These are phyloP conservation scores for Frieseomelitta varia DNA, from an alignment of 1,140 invertebrate genomes.

Conservation along the genomic window DNA sequence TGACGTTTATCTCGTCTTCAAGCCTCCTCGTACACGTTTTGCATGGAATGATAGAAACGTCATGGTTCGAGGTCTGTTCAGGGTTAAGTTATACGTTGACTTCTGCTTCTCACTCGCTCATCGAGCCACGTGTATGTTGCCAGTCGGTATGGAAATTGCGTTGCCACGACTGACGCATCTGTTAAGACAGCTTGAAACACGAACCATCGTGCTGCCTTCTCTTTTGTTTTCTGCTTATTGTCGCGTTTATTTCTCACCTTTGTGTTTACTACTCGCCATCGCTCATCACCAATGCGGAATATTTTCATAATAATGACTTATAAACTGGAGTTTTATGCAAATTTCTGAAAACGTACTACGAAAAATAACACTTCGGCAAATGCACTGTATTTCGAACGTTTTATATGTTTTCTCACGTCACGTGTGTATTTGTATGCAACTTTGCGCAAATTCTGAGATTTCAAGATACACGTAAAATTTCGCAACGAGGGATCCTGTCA, in stretches of 20 bases:
- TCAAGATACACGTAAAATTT: too few species aligned
- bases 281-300: too few species aligned
- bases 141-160: slow-evolving; percentile 40
- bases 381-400: too few species aligned
- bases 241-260: background rate
- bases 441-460: too few species aligned
- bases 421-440: too few species aligned
- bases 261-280: background rate
- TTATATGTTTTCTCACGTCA: too few species aligned
- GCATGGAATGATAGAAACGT: slow-evolving; percentile 12
- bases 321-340: too few species aligned
- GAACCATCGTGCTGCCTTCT: background rate
- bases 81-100: slow-evolving; percentile 55
- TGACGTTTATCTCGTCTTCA: background rate
- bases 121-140: slow-evolving; percentile 18
- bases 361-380: too few species aligned
- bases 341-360: too few species aligned
- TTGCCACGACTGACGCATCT: slow-evolving; percentile 25
- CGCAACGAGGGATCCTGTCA: too few species aligned
- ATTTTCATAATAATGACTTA: too few species aligned
- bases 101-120: slow-evolving; percentile 32
- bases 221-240: background rate
- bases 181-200: slow-evolving; percentile 11
- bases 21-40: background rate
- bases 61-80: slow-evolving; percentile 18